Conservation (phyloP, 2,888 invertebrate genomes). For the Drosophila engyochracea region DNA sequence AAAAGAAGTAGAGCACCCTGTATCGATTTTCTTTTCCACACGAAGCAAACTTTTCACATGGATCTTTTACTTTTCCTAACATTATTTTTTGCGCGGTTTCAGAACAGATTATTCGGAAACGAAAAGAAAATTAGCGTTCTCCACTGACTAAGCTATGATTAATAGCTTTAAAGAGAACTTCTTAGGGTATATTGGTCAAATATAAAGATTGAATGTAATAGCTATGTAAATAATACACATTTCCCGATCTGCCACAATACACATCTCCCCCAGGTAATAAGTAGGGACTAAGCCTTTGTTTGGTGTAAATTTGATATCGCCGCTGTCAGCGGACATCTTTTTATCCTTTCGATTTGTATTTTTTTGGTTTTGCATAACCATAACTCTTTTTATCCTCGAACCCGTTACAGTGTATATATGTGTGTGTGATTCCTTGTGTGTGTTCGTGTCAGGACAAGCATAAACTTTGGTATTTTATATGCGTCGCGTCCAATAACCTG, state of each 20-base stretch:
- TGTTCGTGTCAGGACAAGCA: constrained; percentile 42
- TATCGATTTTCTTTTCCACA: neutral
- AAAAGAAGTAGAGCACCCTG: neutral
- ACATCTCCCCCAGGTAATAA: neutral
- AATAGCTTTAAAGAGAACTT: neutral
- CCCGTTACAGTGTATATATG: constrained; percentile 7
- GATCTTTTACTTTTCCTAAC: neutral
- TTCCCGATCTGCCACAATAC: neutral
- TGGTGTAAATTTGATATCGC: constrained; percentile 2
- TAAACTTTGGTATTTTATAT: constrained; percentile 68
- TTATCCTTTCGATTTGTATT: neutral
- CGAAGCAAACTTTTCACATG: neutral
- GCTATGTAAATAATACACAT: neutral
- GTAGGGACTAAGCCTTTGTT: neutral
- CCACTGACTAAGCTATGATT: neutral
- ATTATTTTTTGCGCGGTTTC: neutral
- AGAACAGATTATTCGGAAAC: neutral
- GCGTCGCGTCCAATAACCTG: constrained; percentile 51
- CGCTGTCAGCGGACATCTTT: constrained; percentile 19
- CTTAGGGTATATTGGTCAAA: neutral
- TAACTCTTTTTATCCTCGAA: constrained; percentile 39
- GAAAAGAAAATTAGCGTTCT: neutral
- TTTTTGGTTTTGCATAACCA: constrained; percentile 22
- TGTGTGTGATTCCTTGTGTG: neutral
- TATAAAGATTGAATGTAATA: neutral